Base-by-base conservation (phyloP, 2,888 invertebrate genomes). In the Stictocephala bisonia region DNA sequence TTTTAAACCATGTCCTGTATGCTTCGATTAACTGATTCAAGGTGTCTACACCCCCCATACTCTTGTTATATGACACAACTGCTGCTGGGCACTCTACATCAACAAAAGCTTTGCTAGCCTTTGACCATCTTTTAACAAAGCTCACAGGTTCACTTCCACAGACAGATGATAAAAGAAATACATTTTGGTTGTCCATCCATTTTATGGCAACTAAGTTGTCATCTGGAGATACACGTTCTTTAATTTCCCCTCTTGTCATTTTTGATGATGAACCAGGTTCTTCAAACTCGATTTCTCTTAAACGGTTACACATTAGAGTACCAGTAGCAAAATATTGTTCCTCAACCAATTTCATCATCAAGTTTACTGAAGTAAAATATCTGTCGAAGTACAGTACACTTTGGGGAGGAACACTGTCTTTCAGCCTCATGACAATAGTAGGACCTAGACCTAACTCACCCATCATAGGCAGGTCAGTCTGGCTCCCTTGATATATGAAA, bases 321-420 rank as follows among this genome's bases (percentile, higher is more conserved):
- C 51, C 51, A 22, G 51, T 51, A 4, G 51, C 51, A 20, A 51
- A 51, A 51, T 20, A 51, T 13, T 51, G 51, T 24, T 51, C 51
- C 22, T 51, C 51, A 7, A 51, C 20, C 18, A 60, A 31, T 35
- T 31, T 60, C n/a, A 31, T 31, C 35, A 60, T 60, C 4, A 60
- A 35, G 1, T 15, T 60, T 20, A 60, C 1, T 2, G 20, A 29
- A 2, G 64, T 64, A 24, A 64, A 64, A 40, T 64, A 64, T 40
- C 64, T 64, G 22, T 64, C 41, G 13, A 64, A 64, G 31, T 41
- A 64, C 40, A 64, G n/a, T 20, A 64, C 29, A 64, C 64, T 64
- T 18, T 40, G 64, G 3, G 22, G 64, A 31, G 20, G 60, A 13
- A 40, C 41, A 41, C 40, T 40, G 22, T 64, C 64, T 64, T 64